Evolutionary conservation across 2,888 invertebrate species (phyloP).

Genomic region (Aromia moschata): DNA sequence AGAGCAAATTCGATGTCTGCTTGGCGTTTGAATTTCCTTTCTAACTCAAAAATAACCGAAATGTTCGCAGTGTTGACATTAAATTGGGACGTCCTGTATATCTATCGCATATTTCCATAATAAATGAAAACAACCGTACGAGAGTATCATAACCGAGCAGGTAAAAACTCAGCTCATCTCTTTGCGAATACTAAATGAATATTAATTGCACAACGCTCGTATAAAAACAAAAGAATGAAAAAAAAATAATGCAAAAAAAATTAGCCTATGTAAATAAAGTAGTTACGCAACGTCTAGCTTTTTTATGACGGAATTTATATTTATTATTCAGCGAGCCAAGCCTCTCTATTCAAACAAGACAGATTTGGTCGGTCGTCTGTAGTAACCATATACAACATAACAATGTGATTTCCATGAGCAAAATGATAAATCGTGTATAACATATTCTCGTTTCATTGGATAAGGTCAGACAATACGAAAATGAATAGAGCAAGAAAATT

Average conservation of each 20-base stretch:
- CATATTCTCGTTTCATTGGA: neutral
- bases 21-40: too few species aligned
- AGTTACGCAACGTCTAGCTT: constrained; percentile 6
- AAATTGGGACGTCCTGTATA: too few species aligned
- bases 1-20: too few species aligned
- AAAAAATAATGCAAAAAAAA: neutral
- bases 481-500: neutral
- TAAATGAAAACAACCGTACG: too few species aligned
- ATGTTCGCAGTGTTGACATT: too few species aligned
- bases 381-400: neutral
- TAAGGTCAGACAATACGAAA: constrained; percentile 3
- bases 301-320: constrained; percentile 2
- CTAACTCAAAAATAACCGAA: too few species aligned
- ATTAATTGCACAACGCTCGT: too few species aligned
- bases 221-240: neutral
- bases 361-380: constrained; percentile 7
- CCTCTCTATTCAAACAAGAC: constrained; percentile 2
- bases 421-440: constrained; percentile 10
- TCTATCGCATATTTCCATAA: too few species aligned
- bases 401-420: constrained; percentile 6
- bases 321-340: constrained; percentile 10
- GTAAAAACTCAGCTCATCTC: too few species aligned
- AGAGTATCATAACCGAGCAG: too few species aligned
- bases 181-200: too few species aligned
- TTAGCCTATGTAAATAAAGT: neutral